Base-by-base conservation (phyloP, 2,113 vertebrate species). In the Callionymus lyra region DNA sequence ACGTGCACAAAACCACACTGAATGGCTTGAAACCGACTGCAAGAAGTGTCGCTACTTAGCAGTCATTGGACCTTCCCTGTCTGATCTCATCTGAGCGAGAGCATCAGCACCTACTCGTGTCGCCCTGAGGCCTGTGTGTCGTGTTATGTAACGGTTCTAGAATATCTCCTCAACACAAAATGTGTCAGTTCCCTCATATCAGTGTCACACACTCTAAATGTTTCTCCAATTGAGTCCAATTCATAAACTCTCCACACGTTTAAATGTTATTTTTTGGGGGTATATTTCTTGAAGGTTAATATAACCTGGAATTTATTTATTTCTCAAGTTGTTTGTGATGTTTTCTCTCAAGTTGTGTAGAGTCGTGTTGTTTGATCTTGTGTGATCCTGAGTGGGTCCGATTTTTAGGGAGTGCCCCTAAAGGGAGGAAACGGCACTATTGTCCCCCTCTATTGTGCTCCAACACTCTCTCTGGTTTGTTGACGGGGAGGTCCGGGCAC, bases 401-500 rank as follows among this genome's bases (percentile, higher is more conserved):
- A 12, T 12, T 14, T 15, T 2, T 5, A 19, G 17, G 40, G n/a
- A 31, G 40, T 27, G 10, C 10, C 18, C 5, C 12, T 5, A 8
- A 6, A 13, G 37, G 45, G 12, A 27, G 21, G 67, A 65, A 69
- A 55, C 21, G 17, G 13, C 33, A 27, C 59, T 14, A 52, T 75
- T 61, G 64, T 79, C 62, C 39, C 1, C 6, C 42, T 59, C 54
- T 35, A 69, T 82, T 84, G 82, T 85, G 66, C 59, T 61, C 34
- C 47, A 41, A 50, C 56, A 50, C 71, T 77, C 68, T 81, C 71
- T 21, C 67, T 77, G 68, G 74, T 65, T 68, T 79, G 60, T 59
- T 27, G 21, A 27, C 21, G 4, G 61, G 67, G 57, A 37, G 58
- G 10, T 16, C 33, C 67, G 71, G 71, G 68, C 56, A 41, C 34